These are phyloP conservation scores for Phenganax subtilis DNA, from an alignment of 92 coral and sea anemone genomes.

Conservation along the genomic window DNA sequence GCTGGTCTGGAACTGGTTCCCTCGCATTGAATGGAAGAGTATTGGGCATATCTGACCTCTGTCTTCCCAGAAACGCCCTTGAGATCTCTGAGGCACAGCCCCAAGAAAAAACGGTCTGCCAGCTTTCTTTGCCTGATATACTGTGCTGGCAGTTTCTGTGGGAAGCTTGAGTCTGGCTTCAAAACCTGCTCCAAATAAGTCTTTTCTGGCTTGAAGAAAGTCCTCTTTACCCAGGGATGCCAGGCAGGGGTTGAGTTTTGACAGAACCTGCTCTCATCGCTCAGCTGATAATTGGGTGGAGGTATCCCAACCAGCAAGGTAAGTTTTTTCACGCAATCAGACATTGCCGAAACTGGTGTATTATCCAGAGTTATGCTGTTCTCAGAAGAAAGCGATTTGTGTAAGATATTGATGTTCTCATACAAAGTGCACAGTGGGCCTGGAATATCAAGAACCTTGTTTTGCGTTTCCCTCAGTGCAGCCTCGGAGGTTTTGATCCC, in stretches of 20 bases:
- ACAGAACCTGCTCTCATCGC: constrained; percentile 53
- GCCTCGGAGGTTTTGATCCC: constrained; percentile 42
- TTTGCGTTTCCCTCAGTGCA: constrained; percentile 44
- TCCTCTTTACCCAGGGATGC: constrained; percentile 8
- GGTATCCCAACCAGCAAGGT: constrained; percentile 45
- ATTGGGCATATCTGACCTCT: constrained; percentile 29
- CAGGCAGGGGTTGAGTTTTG: constrained; percentile 48
- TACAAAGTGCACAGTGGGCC: constrained; percentile 46
- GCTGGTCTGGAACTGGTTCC: constrained; percentile 24
- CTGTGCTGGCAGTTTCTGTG: constrained; percentile 49
- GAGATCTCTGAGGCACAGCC: constrained; percentile 44
- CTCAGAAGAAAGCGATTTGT: background rate
- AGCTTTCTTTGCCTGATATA: constrained; percentile 36
- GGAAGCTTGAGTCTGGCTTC: constrained; percentile 43
- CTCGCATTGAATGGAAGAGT: constrained; percentile 22
- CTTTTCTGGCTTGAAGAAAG: background rate
- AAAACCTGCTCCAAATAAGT: constrained; percentile 49
- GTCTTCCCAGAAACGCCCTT: constrained; percentile 44
- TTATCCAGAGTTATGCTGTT: too few relatives aligned
- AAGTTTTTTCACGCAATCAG: constrained; percentile 38
- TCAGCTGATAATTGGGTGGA: constrained; percentile 43
- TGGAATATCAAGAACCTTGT: constrained; percentile 43
- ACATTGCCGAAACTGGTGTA: background rate
- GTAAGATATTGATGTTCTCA: constrained; percentile 42
- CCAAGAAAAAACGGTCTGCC: constrained; percentile 46